Evolutionary conservation across 2,113 vertebrate genomes (phyloP), one percentile per base, ranked within the genome.

Genomic region (Tetrao urogallus): DNA sequence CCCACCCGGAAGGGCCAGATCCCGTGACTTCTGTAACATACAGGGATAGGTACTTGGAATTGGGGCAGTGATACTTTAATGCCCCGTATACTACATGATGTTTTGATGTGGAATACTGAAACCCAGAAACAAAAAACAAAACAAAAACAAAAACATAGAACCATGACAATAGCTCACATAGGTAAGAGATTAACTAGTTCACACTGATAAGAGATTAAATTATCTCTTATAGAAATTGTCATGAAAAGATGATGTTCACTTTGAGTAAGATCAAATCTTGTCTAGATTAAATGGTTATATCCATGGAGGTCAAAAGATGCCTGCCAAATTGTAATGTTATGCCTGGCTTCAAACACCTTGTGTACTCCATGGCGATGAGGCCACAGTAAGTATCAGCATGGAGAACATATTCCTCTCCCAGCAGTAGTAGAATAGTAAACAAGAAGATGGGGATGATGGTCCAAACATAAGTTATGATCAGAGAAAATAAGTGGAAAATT

Each of bases 311-410:
- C 56, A 38, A 25, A 32, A 45, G 8, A 10, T 65, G 45, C 34
- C 38, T 45, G 42, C 20, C 34, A 74, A 77, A 54, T 50, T n/a
- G 4, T 21, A 40, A 1, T 16, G 13, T 12, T 74, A 38, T 82
- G 1, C 58, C 92, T 36, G 48, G 8, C 36, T 47, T 58, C 3
- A 12, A 21, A 16, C 0, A 1, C 4, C 76, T 38, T 38, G 3
- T 34, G 30, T 48, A 17, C 36, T 52, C 19, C 3, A 8, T 34
- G 69, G 32, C 5, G 30, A 40, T 56, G 28, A 63, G 10, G n/a
- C 7, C 18, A 48, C 13, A 43, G 17, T 5, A 54, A 6, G 14
- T 25, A 60, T 28, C 61, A 52, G 11, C 25, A 32, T 0, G 54
- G 47, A 78, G 13, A 72, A 2, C 8, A 16, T 32, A 58, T 24